Percentiles rank a stretch among this genome's conserved stretches.
These are phyloP conservation scores for Matsumyia berberina DNA, from an alignment of 2,888 invertebrate species.

Conservation along the genomic window DNA sequence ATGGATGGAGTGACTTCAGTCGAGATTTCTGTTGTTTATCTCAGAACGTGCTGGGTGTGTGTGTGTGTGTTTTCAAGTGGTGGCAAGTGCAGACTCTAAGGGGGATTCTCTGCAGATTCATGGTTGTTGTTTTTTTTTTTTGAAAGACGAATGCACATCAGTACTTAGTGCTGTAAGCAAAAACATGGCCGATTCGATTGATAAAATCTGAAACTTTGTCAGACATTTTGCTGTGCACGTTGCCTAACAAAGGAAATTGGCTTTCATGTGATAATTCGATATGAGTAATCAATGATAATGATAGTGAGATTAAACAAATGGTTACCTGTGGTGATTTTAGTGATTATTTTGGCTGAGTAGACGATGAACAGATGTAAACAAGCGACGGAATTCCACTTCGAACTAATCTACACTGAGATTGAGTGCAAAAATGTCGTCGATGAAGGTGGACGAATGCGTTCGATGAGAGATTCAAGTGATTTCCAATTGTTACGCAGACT, in stretches of 20 bases:
- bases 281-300: slow-evolving; percentile 2
- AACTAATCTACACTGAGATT: slow-evolving; percentile 81
- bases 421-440: slow-evolving; percentile 72
- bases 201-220: slow-evolving; percentile 18
- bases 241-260: slow-evolving; percentile 41
- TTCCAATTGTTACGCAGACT: slow-evolving; percentile 10
- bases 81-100: not conserved
- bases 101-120: not conserved
- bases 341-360: not conserved
- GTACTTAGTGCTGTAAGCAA: slow-evolving; percentile 27
- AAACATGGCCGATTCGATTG: slow-evolving; percentile 61
- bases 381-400: slow-evolving; percentile 8
- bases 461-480: not conserved
- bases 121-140: slow-evolving; percentile 5
- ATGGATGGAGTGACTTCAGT: not conserved
- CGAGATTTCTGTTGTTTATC: slow-evolving; percentile 44
- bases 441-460: not conserved
- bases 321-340: slow-evolving; percentile 45
- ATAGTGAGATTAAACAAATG: slow-evolving; percentile 11
- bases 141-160: slow-evolving; percentile 25
- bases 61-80: slow-evolving; percentile 1
- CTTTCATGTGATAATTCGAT: slow-evolving; percentile 1
- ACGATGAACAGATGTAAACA: slow-evolving; percentile 26
- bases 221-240: slow-evolving; percentile 40
- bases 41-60: slow-evolving; percentile 19